Evolutionary conservation across 1,140 invertebrate genomes (phyloP).

Genomic region (Platyscapa corneri): DNA sequence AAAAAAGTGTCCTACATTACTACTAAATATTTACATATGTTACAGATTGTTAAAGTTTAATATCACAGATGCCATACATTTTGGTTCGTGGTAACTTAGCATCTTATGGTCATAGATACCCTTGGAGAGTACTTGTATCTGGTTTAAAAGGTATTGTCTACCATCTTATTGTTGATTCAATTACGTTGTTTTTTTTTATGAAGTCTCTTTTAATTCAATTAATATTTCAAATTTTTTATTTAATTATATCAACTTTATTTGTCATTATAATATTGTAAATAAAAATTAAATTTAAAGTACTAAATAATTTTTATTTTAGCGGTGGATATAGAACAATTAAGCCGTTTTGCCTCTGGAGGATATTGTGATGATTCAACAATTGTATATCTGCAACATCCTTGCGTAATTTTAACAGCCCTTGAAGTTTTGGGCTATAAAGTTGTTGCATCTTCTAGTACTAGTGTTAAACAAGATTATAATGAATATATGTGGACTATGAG

Average conservation of each 20-base stretch:
- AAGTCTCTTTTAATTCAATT: constrained; percentile 39
- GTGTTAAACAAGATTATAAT: constrained; percentile 90
- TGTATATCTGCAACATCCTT: constrained; percentile 89
- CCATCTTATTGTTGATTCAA: neutral
- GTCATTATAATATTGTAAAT: neutral
- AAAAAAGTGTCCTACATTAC: no score
- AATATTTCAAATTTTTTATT: constrained; percentile 29
- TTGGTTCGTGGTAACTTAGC: constrained; percentile 89
- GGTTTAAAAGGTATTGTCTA: constrained; percentile 82
- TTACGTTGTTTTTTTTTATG: constrained; percentile 37
- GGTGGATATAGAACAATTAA: constrained; percentile 85
- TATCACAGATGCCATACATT: constrained; percentile 86
- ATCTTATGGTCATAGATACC: constrained; percentile 87
- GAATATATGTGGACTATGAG: constrained; percentile 95
- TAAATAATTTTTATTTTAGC: constrained; percentile 73
- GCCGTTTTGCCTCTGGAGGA: constrained; percentile 85
- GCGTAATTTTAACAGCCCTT: constrained; percentile 87
- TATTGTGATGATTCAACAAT: constrained; percentile 87
- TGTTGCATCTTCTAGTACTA: constrained; percentile 87
- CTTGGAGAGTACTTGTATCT: constrained; percentile 88
- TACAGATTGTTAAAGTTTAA: constrained; percentile 59
- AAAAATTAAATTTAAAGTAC: neutral
- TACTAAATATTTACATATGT: constrained; percentile 37
- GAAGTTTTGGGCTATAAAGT: constrained; percentile 91
- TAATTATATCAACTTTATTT: constrained; percentile 11